Evolutionary conservation across 1,140 invertebrate genomes (phyloP).

Genomic region (Oncopeltus fasciatus): DNA sequence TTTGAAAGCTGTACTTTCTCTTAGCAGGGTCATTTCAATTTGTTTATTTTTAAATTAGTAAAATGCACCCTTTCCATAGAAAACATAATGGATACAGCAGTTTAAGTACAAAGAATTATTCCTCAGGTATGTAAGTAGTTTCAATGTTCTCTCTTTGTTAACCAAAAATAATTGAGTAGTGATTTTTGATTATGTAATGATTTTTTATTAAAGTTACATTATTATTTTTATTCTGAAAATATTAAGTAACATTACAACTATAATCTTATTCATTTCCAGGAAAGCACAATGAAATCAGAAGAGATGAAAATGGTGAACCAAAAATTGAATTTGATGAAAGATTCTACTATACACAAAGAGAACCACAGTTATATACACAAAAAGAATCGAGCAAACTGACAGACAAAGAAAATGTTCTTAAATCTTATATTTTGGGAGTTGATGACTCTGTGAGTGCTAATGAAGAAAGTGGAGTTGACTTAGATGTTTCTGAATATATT

Average conservation of each 20-base stretch:
- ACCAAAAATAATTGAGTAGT: too few relatives aligned
- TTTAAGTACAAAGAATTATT: background rate
- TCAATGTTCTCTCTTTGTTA: background rate
- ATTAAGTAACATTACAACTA: too few relatives aligned
- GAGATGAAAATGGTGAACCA: slow-evolving; percentile 14
- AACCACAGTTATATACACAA: slow-evolving; percentile 1
- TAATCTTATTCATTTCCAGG: background rate
- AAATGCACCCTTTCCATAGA: slow-evolving; percentile 5
- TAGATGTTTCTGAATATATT: too few relatives aligned
- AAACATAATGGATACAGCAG: background rate
- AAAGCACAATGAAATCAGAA: background rate
- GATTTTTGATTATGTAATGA: too few relatives aligned
- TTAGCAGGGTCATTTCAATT: too few relatives aligned
- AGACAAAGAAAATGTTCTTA: slow-evolving; percentile 15
- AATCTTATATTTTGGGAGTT: background rate
- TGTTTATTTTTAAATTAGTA: too few relatives aligned
- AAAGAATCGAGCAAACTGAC: slow-evolving; percentile 1
- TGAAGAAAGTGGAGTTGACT: background rate
- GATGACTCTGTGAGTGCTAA: background rate
- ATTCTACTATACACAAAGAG: slow-evolving; percentile 7
- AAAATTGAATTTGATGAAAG: slow-evolving; percentile 6
- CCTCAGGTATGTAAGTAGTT: background rate
- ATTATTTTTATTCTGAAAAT: too few relatives aligned
- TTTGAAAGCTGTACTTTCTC: too few relatives aligned
- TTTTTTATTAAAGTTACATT: too few relatives aligned